phyloP scores from a whole-genome alignment of 2,888 invertebrate species.

The Pristionchus arcanus region DNA sequence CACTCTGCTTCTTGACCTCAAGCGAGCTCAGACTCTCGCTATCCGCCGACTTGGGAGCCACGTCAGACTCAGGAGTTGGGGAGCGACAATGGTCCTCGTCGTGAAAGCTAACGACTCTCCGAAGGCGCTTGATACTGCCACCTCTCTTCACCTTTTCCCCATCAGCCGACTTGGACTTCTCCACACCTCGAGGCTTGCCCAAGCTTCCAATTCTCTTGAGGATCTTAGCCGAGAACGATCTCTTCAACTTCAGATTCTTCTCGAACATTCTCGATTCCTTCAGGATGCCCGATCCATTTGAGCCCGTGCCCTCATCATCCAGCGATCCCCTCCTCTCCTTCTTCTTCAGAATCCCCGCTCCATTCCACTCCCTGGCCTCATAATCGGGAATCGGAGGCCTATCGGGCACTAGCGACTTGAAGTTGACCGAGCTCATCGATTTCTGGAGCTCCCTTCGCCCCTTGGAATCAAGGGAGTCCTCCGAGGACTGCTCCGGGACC shows the following conservation, averaged over 20 bases:
- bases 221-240: not conserved
- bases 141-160: not conserved
- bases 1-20: not conserved
- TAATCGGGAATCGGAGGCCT: not conserved
- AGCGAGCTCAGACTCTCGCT: too few relatives aligned
- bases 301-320: too few relatives aligned
- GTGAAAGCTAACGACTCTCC: not conserved
- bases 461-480: constrained; percentile 30
- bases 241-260: not conserved
- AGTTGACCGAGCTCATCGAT: not conserved
- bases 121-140: not conserved
- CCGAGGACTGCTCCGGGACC: constrained; percentile 2
- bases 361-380: not conserved
- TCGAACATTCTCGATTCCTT: not conserved
- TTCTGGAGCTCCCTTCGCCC: not conserved
- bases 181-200: not conserved
- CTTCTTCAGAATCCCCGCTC: too few relatives aligned
- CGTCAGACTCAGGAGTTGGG: too few relatives aligned
- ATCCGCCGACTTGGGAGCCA: too few relatives aligned
- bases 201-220: not conserved
- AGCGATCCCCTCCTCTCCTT: too few relatives aligned
- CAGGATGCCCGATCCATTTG: too few relatives aligned
- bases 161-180: not conserved
- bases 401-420: not conserved
- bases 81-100: not conserved